phyloP scores from a whole-genome alignment of 2,113 vertebrate species.

The Corydoras sp. region DNA sequence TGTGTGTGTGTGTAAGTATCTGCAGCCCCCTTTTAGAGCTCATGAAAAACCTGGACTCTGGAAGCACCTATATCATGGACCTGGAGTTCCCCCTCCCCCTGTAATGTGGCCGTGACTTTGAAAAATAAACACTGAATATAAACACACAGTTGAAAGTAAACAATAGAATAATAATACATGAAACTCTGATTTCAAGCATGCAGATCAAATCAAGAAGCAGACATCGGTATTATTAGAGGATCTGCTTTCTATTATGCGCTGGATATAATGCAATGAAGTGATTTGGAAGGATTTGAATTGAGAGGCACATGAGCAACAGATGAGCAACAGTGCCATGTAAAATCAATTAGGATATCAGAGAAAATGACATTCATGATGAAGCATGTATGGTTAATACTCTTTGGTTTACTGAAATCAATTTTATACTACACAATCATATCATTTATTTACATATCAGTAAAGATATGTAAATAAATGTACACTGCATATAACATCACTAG shows the following conservation, averaged over 20 bases:
- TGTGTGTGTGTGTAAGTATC: conserved; percentile 2
- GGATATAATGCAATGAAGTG: not conserved
- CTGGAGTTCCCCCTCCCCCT: conserved; percentile 14
- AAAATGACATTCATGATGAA: too few species aligned
- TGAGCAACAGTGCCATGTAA: too few species aligned
- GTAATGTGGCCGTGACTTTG: conserved; percentile 7
- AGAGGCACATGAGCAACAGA: too few species aligned
- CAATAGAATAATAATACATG: too few species aligned
- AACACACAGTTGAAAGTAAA: not conserved
- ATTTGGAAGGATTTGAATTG: too few species aligned
- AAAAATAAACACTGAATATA: not conserved
- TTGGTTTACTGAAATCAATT: too few species aligned
- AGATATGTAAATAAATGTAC: too few species aligned
- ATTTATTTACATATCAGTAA: too few species aligned
- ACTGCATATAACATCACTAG: too few species aligned
- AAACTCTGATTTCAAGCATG: not conserved
- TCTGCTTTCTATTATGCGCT: not conserved
- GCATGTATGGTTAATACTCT: too few species aligned
- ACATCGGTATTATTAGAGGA: not conserved
- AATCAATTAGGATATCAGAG: too few species aligned
- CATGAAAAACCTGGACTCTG: conserved; percentile 38
- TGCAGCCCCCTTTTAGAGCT: not conserved
- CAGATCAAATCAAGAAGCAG: conserved; percentile 1
- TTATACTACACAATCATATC: too few species aligned
- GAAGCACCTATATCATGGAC: conserved; percentile 23